phyloP scores from a whole-genome alignment of 2,113 vertebrate genomes.

The Tachycineta bicolor region DNA sequence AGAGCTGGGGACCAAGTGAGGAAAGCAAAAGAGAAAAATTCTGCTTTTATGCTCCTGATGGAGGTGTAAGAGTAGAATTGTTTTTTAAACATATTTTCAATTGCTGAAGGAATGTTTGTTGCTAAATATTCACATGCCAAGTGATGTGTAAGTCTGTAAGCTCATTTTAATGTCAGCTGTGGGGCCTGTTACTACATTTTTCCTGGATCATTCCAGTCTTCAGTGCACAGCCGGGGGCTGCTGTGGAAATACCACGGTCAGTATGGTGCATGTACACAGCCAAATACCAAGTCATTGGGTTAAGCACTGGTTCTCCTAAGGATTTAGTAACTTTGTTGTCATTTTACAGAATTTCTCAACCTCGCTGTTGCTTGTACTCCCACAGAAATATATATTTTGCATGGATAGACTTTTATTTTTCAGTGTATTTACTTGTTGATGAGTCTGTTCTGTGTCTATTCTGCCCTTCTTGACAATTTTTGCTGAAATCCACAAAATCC shows the following conservation, averaged over 20 bases:
- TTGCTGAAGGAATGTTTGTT: not conserved
- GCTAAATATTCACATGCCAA: not conserved
- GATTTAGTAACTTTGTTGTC: not conserved
- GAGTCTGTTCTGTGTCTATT: not conserved
- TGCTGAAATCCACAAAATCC: constrained; percentile 42
- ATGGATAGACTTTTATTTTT: not conserved
- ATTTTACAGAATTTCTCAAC: not conserved
- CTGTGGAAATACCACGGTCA: not conserved
- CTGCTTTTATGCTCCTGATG: not conserved
- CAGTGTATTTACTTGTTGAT: not conserved
- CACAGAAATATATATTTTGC: not conserved
- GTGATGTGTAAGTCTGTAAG: not conserved
- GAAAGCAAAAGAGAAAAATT: not conserved
- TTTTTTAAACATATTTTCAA: not conserved
- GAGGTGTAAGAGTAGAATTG: not conserved
- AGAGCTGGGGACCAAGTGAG: not conserved
- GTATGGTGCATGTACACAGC: not conserved
- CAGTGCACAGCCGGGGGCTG: not conserved
- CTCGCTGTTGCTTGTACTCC: not conserved
- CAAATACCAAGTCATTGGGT: not conserved
- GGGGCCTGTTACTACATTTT: not conserved
- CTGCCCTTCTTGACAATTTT: not conserved
- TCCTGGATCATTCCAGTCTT: not conserved
- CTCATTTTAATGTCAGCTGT: not conserved
- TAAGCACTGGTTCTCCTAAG: not conserved